Base-by-base conservation (phyloP, 2,888 invertebrate species). In the Megalurothrips usitatus region DNA sequence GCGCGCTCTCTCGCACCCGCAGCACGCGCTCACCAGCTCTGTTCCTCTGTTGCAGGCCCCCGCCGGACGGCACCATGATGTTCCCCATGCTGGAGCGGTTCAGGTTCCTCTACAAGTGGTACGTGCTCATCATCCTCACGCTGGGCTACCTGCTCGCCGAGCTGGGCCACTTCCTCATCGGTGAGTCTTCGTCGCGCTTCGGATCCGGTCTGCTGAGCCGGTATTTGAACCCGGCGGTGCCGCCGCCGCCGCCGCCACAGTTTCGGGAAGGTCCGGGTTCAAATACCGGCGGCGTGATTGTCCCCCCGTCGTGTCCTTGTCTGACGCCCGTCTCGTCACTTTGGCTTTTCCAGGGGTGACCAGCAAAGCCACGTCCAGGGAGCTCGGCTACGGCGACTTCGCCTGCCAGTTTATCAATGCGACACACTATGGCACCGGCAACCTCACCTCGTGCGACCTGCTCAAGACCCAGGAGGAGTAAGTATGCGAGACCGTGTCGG, bases 91-190 rank as follows among this genome's bases (percentile, higher is more conserved):
- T 89, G 85, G 87, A 91, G 86, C 93, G 92, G 87, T 87, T 94
- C 82, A 89, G 90, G 83, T 91, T 91, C 85, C 90, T 92, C 84
- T 95, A 96, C 89, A 93, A 92, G 86, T 91, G 92, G 86, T 95
- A 95, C 87, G 95, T 94, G 83, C 88, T 96, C 85, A 93, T 91
- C 47, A 88, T 96, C 83, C 91, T 96, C 82, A 94, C 95, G 80
- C 87, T 94, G 81, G 95, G 95, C 83, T 96, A 96, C 87, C 92
- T 96, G 82, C 89, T 96, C 34, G 96, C 95, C 23, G 96, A 96
- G 87, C 88, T 96, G 83, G 96, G 96, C 48, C 96, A 96, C 87
- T 96, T 95, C 87, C 89, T 96, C 83, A 95, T 96, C 84, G 68
- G 68, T 75, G 26, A 75, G 68, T 75, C 14, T 19, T 17, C 58